Percentiles rank a stretch among this genome's conserved stretches.
These are phyloP conservation scores for Aporrectodea caliginosa DNA, from an alignment of 1,140 invertebrate species.

Conservation along the genomic window DNA sequence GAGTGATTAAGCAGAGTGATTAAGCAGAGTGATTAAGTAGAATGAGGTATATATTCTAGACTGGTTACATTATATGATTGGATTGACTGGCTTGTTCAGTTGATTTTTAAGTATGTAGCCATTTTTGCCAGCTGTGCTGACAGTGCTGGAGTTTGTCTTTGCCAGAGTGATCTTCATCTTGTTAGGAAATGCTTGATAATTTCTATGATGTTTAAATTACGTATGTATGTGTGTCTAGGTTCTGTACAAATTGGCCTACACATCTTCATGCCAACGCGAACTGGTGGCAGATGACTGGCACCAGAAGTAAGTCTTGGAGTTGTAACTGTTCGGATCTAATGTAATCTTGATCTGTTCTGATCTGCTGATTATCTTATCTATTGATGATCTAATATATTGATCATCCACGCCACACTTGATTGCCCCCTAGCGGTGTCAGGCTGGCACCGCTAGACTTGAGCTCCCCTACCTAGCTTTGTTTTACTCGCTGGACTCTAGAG, in stretches of 20 bases:
- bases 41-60: too few relatives aligned
- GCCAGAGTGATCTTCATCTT: too few relatives aligned
- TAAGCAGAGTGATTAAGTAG: too few relatives aligned
- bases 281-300: conserved; percentile 53
- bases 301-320: conserved; percentile 38
- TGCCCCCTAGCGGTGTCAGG: background rate
- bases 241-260: conserved; percentile 57
- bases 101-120: too few relatives aligned
- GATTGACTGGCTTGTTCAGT: too few relatives aligned
- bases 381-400: conserved; percentile 4
- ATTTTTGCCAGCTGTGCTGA: too few relatives aligned
- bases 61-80: too few relatives aligned
- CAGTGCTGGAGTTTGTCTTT: too few relatives aligned
- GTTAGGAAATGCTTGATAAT: too few relatives aligned
- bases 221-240: conserved; percentile 49
- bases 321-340: background rate
- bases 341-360: background rate
- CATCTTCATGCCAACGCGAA: conserved; percentile 55
- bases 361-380: conserved; percentile 6
- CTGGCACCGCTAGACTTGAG: background rate
- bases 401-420: background rate
- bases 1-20: too few relatives aligned
- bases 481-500: background rate
- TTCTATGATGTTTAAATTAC: too few relatives aligned
- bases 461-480: background rate